These are phyloP conservation scores for Zygaena filipendulae DNA, from an alignment of 2,888 invertebrate species.

Conservation along the genomic window DNA sequence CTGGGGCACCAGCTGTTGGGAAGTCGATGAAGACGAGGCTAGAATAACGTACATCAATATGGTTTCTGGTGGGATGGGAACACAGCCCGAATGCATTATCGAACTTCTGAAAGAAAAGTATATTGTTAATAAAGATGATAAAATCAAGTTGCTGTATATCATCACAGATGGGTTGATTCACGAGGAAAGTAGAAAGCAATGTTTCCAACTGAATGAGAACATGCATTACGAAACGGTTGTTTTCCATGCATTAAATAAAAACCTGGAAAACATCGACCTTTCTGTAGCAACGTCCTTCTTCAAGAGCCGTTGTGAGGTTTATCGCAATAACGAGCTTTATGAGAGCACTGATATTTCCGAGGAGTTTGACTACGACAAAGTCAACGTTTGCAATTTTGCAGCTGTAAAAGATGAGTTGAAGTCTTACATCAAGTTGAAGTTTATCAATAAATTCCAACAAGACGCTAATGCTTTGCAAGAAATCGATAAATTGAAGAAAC, in stretches of 20 bases:
- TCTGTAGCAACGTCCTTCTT: constrained; percentile 24
- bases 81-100: constrained; percentile 17
- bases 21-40: constrained; percentile 20
- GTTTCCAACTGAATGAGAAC: constrained; percentile 19
- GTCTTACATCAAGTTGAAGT: constrained; percentile 29
- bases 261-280: constrained; percentile 14
- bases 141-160: constrained; percentile 24
- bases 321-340: constrained; percentile 20
- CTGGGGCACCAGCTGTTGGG: constrained; percentile 21
- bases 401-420: constrained; percentile 22
- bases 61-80: constrained; percentile 4
- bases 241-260: constrained; percentile 20
- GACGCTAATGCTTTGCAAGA: constrained; percentile 20
- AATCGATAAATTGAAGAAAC: constrained; percentile 24
- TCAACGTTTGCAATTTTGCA: constrained; percentile 22
- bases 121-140: constrained; percentile 11
- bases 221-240: constrained; percentile 24
- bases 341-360: constrained; percentile 23
- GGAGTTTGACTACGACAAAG: constrained; percentile 24
- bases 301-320: constrained; percentile 21
- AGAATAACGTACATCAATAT: constrained; percentile 8
- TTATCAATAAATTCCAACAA: constrained; percentile 17
- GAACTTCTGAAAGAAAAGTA: constrained; percentile 12
- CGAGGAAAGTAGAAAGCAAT: not conserved
- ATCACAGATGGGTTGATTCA: constrained; percentile 24